Conservation (phyloP, 1,140 invertebrate species). For the Drosophila mayri region DNA sequence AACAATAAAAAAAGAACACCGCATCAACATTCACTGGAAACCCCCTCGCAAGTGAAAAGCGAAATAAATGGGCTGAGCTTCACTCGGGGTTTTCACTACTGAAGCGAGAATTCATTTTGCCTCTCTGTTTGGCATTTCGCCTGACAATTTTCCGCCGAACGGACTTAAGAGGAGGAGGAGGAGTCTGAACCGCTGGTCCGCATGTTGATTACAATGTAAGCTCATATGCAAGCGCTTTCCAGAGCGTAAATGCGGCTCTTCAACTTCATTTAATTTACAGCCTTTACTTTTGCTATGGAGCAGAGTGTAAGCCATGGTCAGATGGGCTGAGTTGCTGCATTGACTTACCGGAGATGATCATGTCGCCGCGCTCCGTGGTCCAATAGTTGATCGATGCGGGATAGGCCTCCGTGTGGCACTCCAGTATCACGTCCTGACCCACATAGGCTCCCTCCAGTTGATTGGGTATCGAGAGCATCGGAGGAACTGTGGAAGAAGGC, state of each 20-base stretch:
- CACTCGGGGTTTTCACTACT: slow-evolving; percentile 48
- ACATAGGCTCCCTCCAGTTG: slow-evolving; percentile 93
- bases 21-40: slow-evolving; percentile 26
- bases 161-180: slow-evolving; percentile 5
- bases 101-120: slow-evolving; percentile 54
- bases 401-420: slow-evolving; percentile 95
- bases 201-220: slow-evolving; percentile 73
- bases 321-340: slow-evolving; percentile 39
- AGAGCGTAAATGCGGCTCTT: slow-evolving; percentile 53
- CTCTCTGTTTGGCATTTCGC: slow-evolving; percentile 31
- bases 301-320: background rate
- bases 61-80: slow-evolving; percentile 38
- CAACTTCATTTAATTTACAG: slow-evolving; percentile 29
- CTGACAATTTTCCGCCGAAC: slow-evolving; percentile 53
- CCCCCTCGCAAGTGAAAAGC: slow-evolving; percentile 27
- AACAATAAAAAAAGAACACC: slow-evolving; percentile 41
- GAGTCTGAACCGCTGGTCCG: slow-evolving; percentile 22
- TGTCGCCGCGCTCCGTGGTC: slow-evolving; percentile 93
- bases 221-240: slow-evolving; percentile 64
- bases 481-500: slow-evolving; percentile 88
- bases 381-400: slow-evolving; percentile 95
- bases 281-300: background rate
- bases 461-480: slow-evolving; percentile 94
- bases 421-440: slow-evolving; percentile 92
- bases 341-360: slow-evolving; percentile 94